Evolutionary conservation across 2,888 invertebrate genomes (phyloP), one percentile per base, ranked within the genome.

Genomic region (Melinaea menophilus): DNA sequence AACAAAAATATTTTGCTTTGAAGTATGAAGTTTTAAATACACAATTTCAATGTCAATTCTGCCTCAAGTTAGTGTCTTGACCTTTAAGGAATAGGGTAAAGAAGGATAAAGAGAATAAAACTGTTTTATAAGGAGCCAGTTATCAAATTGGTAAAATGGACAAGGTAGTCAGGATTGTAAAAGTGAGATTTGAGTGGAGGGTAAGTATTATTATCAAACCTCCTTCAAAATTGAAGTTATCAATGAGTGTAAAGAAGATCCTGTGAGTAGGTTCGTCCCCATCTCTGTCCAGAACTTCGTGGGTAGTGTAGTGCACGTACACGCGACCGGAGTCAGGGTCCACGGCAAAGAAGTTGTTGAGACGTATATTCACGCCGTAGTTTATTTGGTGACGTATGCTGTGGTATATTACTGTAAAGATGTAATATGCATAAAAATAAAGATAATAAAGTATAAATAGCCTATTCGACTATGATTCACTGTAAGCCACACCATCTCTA

Each of bases 301-400:
- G 80, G 1, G 83, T 82, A 56, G 84, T 83, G 69, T 91, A 86
- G 69, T 90, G 71, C 0, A 93, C 92, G 58, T 69, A 77, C 7
- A 93, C 74, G 7, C 69, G 64, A 0, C 93, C 93, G 0, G 84
- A 85, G 46, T 82, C 79, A 57, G 78, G 79, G 64, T 92, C 87
- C 5, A 93, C 85, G 13, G 80, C 80, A 78, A 93, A 93, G 77
- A 91, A 92, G 68, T 87, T 81, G 0, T 82, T 81, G 51, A 91
- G 76, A 0, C 86, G 80, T 9, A 80, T 75, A 65, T 85, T 85
- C 65, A 90, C 82, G 2, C 74, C 80, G 72, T 82, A 88, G 75
- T 92, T 90, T 56, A 94, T 92, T 58, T 85, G 82, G 74, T 92
- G 94, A 41, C 85, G 82, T 12, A 93, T 86, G 4, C 80, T 86